phyloP scores from a whole-genome alignment of 2,888 invertebrate genomes.

The Scaptomyza flava region DNA sequence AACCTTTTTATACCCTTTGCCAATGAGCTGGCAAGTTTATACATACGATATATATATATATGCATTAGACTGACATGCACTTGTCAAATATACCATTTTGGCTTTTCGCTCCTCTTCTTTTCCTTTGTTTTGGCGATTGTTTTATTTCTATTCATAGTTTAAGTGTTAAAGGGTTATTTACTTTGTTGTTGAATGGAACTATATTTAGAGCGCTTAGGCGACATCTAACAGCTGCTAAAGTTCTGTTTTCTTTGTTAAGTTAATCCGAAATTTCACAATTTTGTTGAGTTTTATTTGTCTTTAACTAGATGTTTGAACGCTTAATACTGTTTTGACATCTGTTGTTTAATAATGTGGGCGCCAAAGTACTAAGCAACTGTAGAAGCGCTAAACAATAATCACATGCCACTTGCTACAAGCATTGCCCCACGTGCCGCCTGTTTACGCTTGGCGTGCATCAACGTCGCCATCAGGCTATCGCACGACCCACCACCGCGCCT shows the following conservation, averaged over 20 bases:
- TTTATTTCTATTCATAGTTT: constrained; percentile 40
- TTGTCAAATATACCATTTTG: constrained; percentile 67
- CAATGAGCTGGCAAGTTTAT: constrained; percentile 19
- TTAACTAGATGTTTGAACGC: constrained; percentile 6
- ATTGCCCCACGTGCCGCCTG: constrained; percentile 48
- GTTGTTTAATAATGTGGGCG: constrained; percentile 61
- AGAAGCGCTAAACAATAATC: constrained; percentile 19
- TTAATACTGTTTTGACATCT: constrained; percentile 44
- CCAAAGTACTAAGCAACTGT: constrained; percentile 35
- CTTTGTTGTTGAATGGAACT: constrained; percentile 49
- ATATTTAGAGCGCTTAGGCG: constrained; percentile 32
- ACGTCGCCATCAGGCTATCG: constrained; percentile 20
- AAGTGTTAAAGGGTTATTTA: constrained; percentile 42
- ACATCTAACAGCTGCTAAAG: constrained; percentile 13
- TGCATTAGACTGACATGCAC: constrained; percentile 67
- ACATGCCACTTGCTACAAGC: constrained; percentile 21
- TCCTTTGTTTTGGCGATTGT: constrained; percentile 67
- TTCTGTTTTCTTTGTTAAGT: neutral
- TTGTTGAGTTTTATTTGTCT: neutral
- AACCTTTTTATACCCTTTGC: constrained; percentile 59
- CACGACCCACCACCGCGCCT: neutral
- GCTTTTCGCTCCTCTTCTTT: constrained; percentile 12
- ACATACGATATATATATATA: too few relatives aligned
- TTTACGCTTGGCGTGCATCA: constrained; percentile 54
- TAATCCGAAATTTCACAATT: constrained; percentile 11